phyloP scores from a whole-genome alignment of 2,797 vertebrate species.

The Brotula barbata region DNA sequence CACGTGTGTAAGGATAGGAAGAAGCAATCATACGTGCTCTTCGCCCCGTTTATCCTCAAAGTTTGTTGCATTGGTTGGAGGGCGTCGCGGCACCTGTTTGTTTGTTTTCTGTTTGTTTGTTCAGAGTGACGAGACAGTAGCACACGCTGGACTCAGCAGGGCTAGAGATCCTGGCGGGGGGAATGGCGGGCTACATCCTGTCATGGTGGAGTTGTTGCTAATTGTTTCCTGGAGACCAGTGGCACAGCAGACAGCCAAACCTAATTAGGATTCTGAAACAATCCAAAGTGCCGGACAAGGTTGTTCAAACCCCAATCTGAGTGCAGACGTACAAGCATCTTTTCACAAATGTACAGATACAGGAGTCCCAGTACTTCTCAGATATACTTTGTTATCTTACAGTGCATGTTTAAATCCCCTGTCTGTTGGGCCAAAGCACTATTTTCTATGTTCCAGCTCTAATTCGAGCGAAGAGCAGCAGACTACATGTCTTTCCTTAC shows the following conservation, averaged over 20 bases:
- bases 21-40: constrained; percentile 11
- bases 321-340: constrained; percentile 17
- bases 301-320: constrained; percentile 18
- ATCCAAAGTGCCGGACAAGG: constrained; percentile 56
- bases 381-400: too few relatives aligned
- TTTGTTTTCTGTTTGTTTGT: constrained; percentile 32
- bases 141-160: constrained; percentile 49
- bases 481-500: too few relatives aligned
- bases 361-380: constrained; percentile 1
- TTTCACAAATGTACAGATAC: constrained; percentile 20
- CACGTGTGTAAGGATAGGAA: too few relatives aligned
- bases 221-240: constrained; percentile 69
- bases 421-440: too few relatives aligned
- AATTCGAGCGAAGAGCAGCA: too few relatives aligned
- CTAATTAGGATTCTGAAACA: constrained; percentile 66
- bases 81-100: neutral
- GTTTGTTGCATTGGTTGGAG: neutral
- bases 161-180: constrained; percentile 46
- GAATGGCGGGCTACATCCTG: constrained; percentile 59
- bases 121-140: constrained; percentile 31
- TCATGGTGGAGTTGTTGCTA: constrained; percentile 58
- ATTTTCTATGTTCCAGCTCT: too few relatives aligned
- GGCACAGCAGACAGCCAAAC: constrained; percentile 58
- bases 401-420: too few relatives aligned
- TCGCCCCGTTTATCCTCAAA: constrained; percentile 21